These are phyloP conservation scores for Entomyzon cyanotis DNA, from an alignment of 2,113 vertebrate species.

Conservation along the genomic window DNA sequence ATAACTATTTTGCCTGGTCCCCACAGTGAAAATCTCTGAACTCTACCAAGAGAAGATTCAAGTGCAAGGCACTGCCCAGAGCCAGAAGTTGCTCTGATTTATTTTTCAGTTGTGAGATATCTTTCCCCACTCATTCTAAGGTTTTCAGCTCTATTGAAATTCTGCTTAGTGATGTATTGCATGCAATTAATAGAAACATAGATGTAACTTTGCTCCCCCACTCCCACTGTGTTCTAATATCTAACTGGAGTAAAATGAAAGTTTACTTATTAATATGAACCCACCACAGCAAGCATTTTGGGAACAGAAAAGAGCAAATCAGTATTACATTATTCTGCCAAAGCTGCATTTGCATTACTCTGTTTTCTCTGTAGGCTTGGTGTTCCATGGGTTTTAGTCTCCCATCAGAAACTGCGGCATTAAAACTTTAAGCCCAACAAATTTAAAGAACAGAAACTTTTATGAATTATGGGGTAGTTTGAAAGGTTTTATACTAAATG, in stretches of 20 bases:
- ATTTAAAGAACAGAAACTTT: neutral
- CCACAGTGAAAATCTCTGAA: neutral
- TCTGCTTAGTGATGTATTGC: neutral
- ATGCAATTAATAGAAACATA: neutral
- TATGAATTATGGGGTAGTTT: neutral
- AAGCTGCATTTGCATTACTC: neutral
- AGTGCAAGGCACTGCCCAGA: neutral
- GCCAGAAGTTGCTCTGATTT: neutral
- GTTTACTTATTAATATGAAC: neutral
- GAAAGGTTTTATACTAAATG: neutral
- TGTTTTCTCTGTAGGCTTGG: neutral
- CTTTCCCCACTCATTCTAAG: neutral
- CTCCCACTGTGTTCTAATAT: neutral
- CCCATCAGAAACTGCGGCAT: neutral
- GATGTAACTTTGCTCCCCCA: neutral
- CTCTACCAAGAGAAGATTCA: neutral
- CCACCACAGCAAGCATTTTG: neutral
- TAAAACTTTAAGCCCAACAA: neutral
- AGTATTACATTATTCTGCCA: neutral
- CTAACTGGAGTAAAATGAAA: neutral
- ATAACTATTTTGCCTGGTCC: neutral
- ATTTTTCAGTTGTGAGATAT: neutral
- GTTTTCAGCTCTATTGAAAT: neutral
- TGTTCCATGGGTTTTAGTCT: neutral
- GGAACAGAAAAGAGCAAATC: neutral